A percentile compares a stretch with the other conserved stretches of the same genome.
Evolutionary conservation across 2,113 vertebrate species (phyloP).

Genomic region (Scalopus aquaticus): DNA sequence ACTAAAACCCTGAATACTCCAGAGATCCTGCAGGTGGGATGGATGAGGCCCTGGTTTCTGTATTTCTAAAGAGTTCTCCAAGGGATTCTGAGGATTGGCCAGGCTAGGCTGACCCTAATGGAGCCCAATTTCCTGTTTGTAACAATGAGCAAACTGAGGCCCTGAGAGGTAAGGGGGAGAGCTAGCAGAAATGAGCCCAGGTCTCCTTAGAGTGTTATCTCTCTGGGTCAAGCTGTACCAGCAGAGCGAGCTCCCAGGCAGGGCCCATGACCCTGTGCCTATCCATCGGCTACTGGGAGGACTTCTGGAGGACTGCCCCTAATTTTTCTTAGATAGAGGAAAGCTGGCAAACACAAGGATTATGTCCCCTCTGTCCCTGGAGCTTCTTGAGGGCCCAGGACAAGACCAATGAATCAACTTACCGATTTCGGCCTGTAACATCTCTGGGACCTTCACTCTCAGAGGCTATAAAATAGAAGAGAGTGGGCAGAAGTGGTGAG

Average conservation of each 20-base stretch:
- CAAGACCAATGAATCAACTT: conserved; percentile 67
- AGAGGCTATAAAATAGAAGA: conserved; percentile 85
- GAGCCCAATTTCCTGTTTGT: background rate
- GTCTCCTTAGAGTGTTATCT: background rate
- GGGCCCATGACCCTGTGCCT: background rate
- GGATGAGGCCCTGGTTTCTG: background rate
- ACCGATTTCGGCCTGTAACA: conserved; percentile 92
- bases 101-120: background rate
- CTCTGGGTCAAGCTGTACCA: background rate
- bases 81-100: background rate
- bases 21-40: background rate
- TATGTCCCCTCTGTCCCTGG: too few relatives aligned
- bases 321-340: background rate
- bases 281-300: background rate
- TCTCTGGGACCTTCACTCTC: conserved; percentile 91
- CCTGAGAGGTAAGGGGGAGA: background rate
- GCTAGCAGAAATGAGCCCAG: background rate
- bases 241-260: background rate
- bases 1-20: too few relatives aligned
- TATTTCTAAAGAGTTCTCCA: background rate
- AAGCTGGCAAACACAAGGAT: background rate
- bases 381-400: background rate
- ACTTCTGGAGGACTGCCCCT: background rate
- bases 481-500: background rate
- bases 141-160: background rate